Conservation (phyloP, 2,888 invertebrate genomes). For the Amblyteles armatorius region DNA sequence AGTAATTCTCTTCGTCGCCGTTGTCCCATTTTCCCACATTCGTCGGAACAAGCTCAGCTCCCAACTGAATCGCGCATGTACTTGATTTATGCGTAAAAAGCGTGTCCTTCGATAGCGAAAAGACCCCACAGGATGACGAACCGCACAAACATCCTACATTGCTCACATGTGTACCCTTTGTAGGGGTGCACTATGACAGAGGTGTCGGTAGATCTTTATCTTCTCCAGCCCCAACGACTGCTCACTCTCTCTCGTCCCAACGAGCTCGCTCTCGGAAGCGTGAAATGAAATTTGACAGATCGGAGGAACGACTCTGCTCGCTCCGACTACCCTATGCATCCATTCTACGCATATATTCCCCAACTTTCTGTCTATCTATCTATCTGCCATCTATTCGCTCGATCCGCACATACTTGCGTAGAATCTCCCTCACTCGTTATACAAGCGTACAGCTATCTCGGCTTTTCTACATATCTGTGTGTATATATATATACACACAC, state of each 20-base stretch:
- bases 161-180: slow-evolving; percentile 40
- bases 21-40: slow-evolving; percentile 16
- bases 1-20: not conserved
- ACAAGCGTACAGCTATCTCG: slow-evolving; percentile 39
- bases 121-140: slow-evolving; percentile 40
- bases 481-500: slow-evolving; percentile 43
- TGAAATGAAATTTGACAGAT: slow-evolving; percentile 85
- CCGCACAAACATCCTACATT: slow-evolving; percentile 51
- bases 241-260: slow-evolving; percentile 53
- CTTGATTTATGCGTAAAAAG: not conserved
- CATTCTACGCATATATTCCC: slow-evolving; percentile 55
- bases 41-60: not conserved
- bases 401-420: slow-evolving; percentile 50
- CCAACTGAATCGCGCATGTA: slow-evolving; percentile 13
- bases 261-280: slow-evolving; percentile 78
- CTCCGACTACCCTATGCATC: slow-evolving; percentile 60
- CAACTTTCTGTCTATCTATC: slow-evolving; percentile 56
- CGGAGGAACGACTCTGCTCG: slow-evolving; percentile 76
- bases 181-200: slow-evolving; percentile 53
- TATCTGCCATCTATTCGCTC: slow-evolving; percentile 40
- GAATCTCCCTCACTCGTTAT: slow-evolving; percentile 47
- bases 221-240: slow-evolving; percentile 69
- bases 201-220: slow-evolving; percentile 74
- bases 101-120: not conserved
- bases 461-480: slow-evolving; percentile 40